Evolutionary conservation across 2,113 vertebrate species (phyloP), one percentile per base, ranked within the genome.

Genomic region (Hippocampus guttulatus): DNA sequence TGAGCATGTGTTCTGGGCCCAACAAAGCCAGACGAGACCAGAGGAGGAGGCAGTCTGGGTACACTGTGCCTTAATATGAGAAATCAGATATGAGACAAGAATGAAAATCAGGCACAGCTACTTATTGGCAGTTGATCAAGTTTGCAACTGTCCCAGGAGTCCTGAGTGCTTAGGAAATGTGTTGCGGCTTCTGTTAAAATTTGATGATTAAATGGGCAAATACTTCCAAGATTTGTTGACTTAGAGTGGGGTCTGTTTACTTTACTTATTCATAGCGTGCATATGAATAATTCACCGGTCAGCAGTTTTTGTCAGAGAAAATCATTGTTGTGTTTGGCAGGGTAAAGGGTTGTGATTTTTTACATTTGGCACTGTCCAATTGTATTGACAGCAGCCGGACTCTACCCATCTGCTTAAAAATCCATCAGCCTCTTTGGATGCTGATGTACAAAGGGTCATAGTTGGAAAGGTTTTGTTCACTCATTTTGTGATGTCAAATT

Each of bases 221-320:
- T 88, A 88, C 81, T 84, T 82, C 71, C 75, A 78, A 85, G 85
- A 90, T 90, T 84, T 91, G 88, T 91, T 78, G 81, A 80, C 66
- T 83, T 81, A 84, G 76, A 77, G 83, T 62, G 71, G 77, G 25
- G 71, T 74, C 88, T 86, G 86, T 89, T 85, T 73, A 82, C 87
- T 84, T 92, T 86, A 91, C 88, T 91, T 90, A 92, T 91, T 92
- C 87, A 91, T 88, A 76, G 78, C 7, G 54, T 84, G 82, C 67
- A 77, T 75, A 83, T 92, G 78, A 91, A 92, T 91, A 89, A 91
- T 92, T 92, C 86, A 93, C 68, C 43, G 75, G 84, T 92, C 90
- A 90, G 87, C 87, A 88, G 68, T 90, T 90, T 88, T 86, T 82
- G 77, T 89, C 73, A 66, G 69, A 71, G 58, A 70, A 68, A 81